phyloP scores from a whole-genome alignment of 35 echinoderm and acorn worm species.

The Heliocidaris tuberculata region DNA sequence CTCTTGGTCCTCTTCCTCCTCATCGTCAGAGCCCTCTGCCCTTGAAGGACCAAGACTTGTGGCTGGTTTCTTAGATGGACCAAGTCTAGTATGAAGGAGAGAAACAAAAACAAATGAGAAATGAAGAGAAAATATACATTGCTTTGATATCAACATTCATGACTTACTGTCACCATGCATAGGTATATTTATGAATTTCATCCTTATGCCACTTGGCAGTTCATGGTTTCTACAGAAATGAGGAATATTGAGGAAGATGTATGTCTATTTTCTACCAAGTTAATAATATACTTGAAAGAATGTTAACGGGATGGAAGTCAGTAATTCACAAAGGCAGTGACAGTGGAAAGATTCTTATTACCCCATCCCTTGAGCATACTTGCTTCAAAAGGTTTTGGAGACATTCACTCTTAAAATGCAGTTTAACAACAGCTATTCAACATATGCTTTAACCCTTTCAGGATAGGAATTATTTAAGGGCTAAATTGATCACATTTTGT shows the following conservation, averaged over 20 bases:
- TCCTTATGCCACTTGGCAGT: no score
- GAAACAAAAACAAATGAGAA: background rate
- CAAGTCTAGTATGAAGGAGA: background rate
- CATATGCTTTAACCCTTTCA: no score
- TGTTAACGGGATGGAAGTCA: no score
- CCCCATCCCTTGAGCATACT: no score
- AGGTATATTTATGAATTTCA: background rate
- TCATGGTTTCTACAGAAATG: background rate
- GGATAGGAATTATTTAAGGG: no score
- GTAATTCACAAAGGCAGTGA: no score
- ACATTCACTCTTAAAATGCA: no score
- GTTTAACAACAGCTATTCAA: no score
- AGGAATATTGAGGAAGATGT: background rate
- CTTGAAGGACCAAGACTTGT: conserved; percentile 74
- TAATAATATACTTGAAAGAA: background rate
- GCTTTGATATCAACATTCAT: background rate
- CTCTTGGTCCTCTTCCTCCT: conserved; percentile 67
- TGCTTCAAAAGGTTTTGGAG: no score
- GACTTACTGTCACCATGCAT: background rate
- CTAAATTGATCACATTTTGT: no score
- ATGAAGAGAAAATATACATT: background rate
- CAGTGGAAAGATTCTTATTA: no score
- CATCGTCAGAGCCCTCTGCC: conserved; percentile 72
- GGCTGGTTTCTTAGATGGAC: conserved; percentile 44
- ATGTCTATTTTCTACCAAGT: background rate